phyloP scores from a whole-genome alignment of 37 sponge, comb jelly and placozoan species.

The Haliclona indistincta region DNA sequence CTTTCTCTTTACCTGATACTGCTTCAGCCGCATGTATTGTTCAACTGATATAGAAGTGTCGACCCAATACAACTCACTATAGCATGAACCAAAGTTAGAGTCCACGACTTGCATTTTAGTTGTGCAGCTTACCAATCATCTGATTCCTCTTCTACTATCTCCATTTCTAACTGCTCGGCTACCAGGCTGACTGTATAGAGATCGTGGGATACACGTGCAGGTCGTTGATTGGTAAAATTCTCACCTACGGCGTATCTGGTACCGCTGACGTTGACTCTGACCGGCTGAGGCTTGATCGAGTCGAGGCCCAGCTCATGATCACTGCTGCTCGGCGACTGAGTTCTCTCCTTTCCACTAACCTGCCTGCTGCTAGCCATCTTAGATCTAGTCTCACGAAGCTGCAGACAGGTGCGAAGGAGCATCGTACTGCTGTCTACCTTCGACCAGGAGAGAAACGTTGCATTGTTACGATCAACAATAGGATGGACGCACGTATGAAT shows the following conservation, averaged over 20 bases:
- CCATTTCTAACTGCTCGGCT: constrained; percentile 66
- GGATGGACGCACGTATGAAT: too few species aligned
- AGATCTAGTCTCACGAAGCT: too few species aligned
- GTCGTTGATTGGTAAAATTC: constrained; percentile 14
- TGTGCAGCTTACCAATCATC: constrained; percentile 41
- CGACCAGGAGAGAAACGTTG: too few species aligned
- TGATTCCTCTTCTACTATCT: constrained; percentile 24
- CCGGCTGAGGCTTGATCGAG: neutral
- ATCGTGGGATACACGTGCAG: neutral
- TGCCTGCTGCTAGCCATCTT: too few species aligned
- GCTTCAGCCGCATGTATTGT: constrained; percentile 50
- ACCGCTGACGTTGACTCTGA: constrained; percentile 49
- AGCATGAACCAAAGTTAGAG: neutral
- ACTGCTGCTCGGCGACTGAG: too few species aligned
- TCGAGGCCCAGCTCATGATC: too few species aligned
- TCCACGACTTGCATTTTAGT: neutral
- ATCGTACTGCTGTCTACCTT: too few species aligned
- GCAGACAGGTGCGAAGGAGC: too few species aligned
- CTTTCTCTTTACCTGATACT: constrained; percentile 54
- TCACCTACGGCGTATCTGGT: constrained; percentile 72
- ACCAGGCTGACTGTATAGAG: constrained; percentile 22
- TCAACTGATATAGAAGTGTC: constrained; percentile 56
- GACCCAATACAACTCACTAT: constrained; percentile 68
- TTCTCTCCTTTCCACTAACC: too few species aligned
- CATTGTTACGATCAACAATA: too few species aligned